Conservation (phyloP, 2,113 vertebrate species). For the Microtus pennsylvanicus region DNA sequence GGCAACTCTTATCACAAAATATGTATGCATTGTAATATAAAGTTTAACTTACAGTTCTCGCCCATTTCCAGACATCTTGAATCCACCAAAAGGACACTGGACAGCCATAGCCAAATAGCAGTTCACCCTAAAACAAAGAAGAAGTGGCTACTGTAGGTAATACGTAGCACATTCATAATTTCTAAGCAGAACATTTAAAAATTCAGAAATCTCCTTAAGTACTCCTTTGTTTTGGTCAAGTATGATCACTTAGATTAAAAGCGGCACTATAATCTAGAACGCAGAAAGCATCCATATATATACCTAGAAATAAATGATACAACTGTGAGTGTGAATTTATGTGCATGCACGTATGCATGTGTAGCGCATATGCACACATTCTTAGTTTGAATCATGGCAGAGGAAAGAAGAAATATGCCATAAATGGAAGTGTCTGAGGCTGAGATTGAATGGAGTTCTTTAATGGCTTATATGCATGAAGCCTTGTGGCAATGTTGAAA, state of each 20-base stretch:
- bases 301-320: background rate
- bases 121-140: constrained; percentile 89
- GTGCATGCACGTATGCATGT: no score
- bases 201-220: background rate
- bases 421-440: background rate
- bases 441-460: background rate
- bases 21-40: background rate
- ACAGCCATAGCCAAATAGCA: constrained; percentile 89
- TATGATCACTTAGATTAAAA: background rate
- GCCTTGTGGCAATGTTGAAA: background rate
- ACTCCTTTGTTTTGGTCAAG: constrained; percentile 12
- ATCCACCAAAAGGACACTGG: constrained; percentile 93
- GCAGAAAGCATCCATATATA: background rate
- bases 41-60: constrained; percentile 91
- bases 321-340: background rate
- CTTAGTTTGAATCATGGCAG: background rate
- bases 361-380: no score
- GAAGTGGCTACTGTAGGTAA: background rate
- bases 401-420: background rate
- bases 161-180: background rate
- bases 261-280: background rate
- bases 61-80: constrained; percentile 96
- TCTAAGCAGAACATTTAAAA: constrained; percentile 15
- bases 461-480: background rate
- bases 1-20: background rate